Base-by-base conservation (phyloP, 2,888 invertebrate genomes). In the Mechanitis mazaeus region DNA sequence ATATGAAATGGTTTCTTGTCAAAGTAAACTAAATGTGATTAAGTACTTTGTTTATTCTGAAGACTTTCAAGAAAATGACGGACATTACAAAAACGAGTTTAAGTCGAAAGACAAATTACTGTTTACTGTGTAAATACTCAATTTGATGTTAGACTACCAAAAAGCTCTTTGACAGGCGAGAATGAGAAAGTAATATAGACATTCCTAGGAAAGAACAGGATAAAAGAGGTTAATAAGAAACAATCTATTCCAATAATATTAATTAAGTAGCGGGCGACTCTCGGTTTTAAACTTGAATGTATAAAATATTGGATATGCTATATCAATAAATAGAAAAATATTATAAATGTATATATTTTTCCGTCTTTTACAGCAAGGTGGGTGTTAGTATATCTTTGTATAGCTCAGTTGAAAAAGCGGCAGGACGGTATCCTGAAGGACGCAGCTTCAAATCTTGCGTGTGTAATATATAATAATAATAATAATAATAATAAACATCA, bases 221-320 rank as follows among this genome's bases (percentile, higher is more conserved):
- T 35, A 57, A 64, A 38, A 54, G 66, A 77, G 76, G 78, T 81
- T 77, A 79, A 79, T 79, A 76, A 80, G 77, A 81, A 81, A 81
- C 80, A 82, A 80, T 80, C 74, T 75, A 78, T 80, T 82, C 78
- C 77, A 79, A 80, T 83, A 78, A 77, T 83, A 81, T 81, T 81
- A 83, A 83, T 82, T 81, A 81, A 75, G 70, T 58, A 63, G 58
- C 57, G 59, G 67, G 64, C 69, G 69, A 71, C 73, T 73, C 74
- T 78, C 75, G 69, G 67, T 64, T 67, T 55, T 20, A 58, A 1
- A 7, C 54, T 53, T 72, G 58, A 75, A 76, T 73, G 57, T 42
- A 75, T 68, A 47, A 67, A 45, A 33, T 53, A 33, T 9, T 57
- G 55, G 50, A 63, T 59, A n/a, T 33, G n/a, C 2, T 45, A 33